Evolutionary conservation across 2,113 vertebrate genomes (phyloP), one percentile per base, ranked within the genome.

Genomic region (Leiothrix lutea): DNA sequence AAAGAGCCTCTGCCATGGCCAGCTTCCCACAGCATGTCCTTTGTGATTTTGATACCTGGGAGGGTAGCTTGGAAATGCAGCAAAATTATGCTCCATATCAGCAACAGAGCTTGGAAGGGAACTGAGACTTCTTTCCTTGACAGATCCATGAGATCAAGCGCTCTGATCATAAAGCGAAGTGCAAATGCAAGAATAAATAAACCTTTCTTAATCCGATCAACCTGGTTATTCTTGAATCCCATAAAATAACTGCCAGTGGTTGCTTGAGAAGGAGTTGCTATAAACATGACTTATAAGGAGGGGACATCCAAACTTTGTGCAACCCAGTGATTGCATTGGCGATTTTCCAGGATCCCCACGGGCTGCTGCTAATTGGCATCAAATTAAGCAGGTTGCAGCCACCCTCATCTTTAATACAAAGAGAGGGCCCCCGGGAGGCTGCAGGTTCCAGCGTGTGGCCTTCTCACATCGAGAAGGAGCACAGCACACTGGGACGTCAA

Each of bases 161-260:
- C 58, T 86, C 83, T 58, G 88, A 95, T 91, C 83, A 48, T 67
- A 81, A 89, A 86, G 75, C 11, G 3, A 83, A 92, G 87, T 0
- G 0, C 79, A 83, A 92, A 88, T 78, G 75, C 79, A 92, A 86
- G 80, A 86, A 78, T 80, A 94, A 93, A 93, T 73, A 95, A 80
- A 83, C 50, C 73, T 88, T 91, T 88, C 86, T 85, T 82, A 91
- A 91, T 87, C 79, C 14, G 0, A 80, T 91, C 89, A 88, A 78
- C 78, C 89, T 94, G 86, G 84, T 91, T 96, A 62, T 85, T 95
- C 95, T 80, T 86, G 94, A 94, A 92, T 89, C 66, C 73, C 35
- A 13, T 80, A 86, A 91, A 93, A 71, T 61, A 91, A 78, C 75
- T 94, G 86, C 84, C 85, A 78, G 83, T 73, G 56, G 77, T 91